Evolutionary conservation across 2,113 vertebrate genomes (phyloP).

Genomic region (Arenaria interpres): DNA sequence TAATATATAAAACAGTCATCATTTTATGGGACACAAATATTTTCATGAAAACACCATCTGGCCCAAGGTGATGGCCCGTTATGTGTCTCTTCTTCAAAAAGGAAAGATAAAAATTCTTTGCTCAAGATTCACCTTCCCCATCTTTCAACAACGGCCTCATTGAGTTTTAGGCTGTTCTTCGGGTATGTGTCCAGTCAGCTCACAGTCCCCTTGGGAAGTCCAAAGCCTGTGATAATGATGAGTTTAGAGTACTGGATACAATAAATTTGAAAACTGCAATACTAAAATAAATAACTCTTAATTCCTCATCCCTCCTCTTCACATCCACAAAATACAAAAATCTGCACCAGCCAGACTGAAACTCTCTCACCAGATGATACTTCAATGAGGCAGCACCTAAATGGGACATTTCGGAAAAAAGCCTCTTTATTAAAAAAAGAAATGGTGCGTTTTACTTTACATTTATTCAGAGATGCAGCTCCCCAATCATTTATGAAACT

Average conservation of each 20-base stretch:
- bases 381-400: not conserved
- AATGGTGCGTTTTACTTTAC: slow-evolving; percentile 28
- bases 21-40: not conserved
- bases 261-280: not conserved
- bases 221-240: not conserved
- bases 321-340: not conserved
- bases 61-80: not conserved
- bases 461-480: slow-evolving; percentile 45
- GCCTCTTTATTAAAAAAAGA: slow-evolving; percentile 49
- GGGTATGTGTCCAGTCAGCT: not conserved
- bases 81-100: not conserved
- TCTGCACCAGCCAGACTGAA: slow-evolving; percentile 16
- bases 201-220: not conserved
- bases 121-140: not conserved
- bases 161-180: not conserved
- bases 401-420: slow-evolving; percentile 24
- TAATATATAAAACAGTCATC: not conserved
- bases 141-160: not conserved
- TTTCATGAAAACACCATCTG: not conserved
- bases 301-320: not conserved
- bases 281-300: not conserved
- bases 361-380: slow-evolving; percentile 1
- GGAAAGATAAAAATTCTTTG: not conserved
- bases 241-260: not conserved
- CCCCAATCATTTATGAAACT: slow-evolving; percentile 52